phyloP scores from a whole-genome alignment of 1,140 invertebrate genomes.

The Ceratosolen fusciceps region DNA sequence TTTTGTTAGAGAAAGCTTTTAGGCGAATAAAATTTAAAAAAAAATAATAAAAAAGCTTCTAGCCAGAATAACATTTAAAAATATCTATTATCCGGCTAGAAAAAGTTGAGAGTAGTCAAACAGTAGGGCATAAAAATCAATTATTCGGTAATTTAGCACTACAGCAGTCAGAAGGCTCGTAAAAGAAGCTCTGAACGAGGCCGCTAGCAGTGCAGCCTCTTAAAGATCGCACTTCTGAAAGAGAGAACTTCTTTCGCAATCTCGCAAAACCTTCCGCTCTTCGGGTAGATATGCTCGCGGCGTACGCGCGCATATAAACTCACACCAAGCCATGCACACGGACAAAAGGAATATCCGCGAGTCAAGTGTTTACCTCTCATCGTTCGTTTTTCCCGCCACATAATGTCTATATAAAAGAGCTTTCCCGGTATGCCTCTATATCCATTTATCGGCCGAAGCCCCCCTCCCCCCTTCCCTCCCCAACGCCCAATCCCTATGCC shows the following conservation, averaged over 20 bases:
- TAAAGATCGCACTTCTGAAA: conserved; percentile 1
- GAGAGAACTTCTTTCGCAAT: conserved; percentile 16
- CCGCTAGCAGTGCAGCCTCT: conserved; percentile 24
- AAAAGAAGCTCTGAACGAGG: background rate
- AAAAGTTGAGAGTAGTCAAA: background rate
- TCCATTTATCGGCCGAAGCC: conserved; percentile 3
- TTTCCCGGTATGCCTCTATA: background rate
- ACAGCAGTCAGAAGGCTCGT: background rate
- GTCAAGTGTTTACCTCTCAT: conserved; percentile 44
- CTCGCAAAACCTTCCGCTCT: background rate
- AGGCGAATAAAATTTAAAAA: background rate
- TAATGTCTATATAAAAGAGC: conserved; percentile 23
- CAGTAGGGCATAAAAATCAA: conserved; percentile 33
- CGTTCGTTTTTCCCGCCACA: conserved; percentile 18
- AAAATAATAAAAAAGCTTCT: background rate
- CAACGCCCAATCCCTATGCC: background rate
- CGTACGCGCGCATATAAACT: background rate
- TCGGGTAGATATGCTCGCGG: background rate
- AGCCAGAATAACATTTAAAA: background rate
- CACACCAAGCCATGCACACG: no score
- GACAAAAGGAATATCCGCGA: background rate
- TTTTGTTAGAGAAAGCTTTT: background rate
- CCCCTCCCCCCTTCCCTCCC: background rate
- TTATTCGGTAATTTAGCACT: conserved; percentile 26
- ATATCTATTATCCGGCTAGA: background rate